Percentiles rank a stretch among this genome's conserved stretches.
phyloP scores from a whole-genome alignment of 2,888 invertebrate genomes.

The Catonia carolina region DNA sequence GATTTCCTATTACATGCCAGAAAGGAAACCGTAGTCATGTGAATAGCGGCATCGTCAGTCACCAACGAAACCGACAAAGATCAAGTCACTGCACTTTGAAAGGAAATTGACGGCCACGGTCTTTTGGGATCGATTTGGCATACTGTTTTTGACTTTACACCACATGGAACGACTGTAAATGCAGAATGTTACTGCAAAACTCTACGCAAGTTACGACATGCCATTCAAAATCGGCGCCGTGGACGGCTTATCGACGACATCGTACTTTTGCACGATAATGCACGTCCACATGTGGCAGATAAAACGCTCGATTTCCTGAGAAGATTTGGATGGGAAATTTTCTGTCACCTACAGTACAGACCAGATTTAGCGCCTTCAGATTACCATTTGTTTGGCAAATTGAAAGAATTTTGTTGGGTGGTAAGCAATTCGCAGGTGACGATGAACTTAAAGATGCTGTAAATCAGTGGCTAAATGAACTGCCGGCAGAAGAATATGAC shows the following conservation, averaged over 20 bases:
- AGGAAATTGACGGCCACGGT: background rate
- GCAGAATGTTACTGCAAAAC: background rate
- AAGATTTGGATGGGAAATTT: background rate
- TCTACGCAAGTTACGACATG: background rate
- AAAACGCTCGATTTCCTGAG: background rate
- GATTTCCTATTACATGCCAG: background rate
- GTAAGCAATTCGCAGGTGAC: background rate
- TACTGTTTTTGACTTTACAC: background rate
- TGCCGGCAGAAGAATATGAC: background rate
- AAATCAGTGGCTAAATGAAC: background rate
- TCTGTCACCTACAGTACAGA: background rate
- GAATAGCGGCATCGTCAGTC: background rate
- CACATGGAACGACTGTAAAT: background rate
- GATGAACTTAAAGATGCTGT: background rate
- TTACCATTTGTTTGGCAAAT: background rate
- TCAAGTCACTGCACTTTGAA: background rate
- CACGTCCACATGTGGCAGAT: background rate
- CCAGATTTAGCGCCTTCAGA: background rate
- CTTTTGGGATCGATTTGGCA: background rate
- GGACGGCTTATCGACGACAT: background rate
- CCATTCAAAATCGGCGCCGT: background rate
- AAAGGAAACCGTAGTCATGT: background rate
- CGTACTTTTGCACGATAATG: background rate
- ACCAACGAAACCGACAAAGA: background rate
- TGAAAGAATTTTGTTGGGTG: no score